These are phyloP conservation scores for Rhinolophus sinicus DNA, from an alignment of 2,113 vertebrate species.

Conservation along the genomic window DNA sequence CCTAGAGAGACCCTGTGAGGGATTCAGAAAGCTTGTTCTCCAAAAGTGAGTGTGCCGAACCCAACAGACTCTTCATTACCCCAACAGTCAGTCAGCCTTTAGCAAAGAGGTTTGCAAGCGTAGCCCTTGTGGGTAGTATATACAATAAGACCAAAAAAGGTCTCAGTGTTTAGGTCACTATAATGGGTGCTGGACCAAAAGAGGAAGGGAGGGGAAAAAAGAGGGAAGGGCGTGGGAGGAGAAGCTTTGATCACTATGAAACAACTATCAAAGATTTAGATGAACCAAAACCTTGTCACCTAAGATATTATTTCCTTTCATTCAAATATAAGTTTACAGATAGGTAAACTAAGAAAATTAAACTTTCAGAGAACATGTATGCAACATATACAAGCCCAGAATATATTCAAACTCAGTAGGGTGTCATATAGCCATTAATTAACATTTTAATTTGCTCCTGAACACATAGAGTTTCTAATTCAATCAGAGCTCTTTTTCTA, in stretches of 20 bases:
- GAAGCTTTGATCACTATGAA: conserved; percentile 58
- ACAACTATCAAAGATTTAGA: conserved; percentile 35
- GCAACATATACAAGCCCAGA: conserved; percentile 9
- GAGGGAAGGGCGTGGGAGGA: conserved; percentile 9
- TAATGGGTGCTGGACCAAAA: not conserved
- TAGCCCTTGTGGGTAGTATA: not conserved
- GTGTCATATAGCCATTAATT: not conserved
- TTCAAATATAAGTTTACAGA: conserved; percentile 31
- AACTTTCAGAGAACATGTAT: conserved; percentile 20
- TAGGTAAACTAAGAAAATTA: conserved; percentile 25
- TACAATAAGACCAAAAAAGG: not conserved
- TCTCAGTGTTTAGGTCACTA: not conserved
- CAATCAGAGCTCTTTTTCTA: conserved; percentile 38
- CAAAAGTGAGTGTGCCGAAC: not conserved
- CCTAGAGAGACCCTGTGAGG: not conserved
- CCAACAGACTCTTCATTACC: not conserved
- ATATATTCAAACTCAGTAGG: conserved; percentile 18
- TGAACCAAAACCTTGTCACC: not conserved
- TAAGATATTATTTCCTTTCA: not conserved
- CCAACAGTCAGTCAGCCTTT: not conserved
- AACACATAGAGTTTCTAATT: conserved; percentile 64
- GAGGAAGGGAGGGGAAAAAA: not conserved
- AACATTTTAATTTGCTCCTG: conserved; percentile 40
- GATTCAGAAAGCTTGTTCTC: conserved; percentile 60
- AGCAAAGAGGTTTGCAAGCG: not conserved